Evolutionary conservation across 1,140 invertebrate genomes (phyloP), one percentile per base, ranked within the genome.

Genomic region (Drosophila ogumai): DNA sequence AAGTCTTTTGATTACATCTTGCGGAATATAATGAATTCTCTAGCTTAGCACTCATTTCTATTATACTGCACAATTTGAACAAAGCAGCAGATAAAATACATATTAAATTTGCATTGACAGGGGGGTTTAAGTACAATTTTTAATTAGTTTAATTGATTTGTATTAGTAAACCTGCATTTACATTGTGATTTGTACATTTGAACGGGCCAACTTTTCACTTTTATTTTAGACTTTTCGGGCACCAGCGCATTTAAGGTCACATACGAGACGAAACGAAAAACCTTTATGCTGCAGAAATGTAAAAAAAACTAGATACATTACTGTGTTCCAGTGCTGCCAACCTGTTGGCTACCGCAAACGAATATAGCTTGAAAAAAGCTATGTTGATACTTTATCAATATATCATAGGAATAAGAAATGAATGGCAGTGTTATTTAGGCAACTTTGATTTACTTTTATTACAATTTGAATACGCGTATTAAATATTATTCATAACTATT

Each of bases 251-350:
- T 13, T 50, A 34, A 68, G 61, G 9, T 68, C 46, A 50, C 28
- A 47, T 19, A 34, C 46, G 61, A 68, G 66, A 28, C n/a, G 44
- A 31, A 36, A 34, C 17, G 46, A 66, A 65, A 68, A 68, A 68
- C 66, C 61, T 68, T 68, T 66, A 38, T 68, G 65, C 65, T 64
- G 65, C 65, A 66, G 43, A 36, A 59, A 63, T 47, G 44, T 41
- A 65, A 68, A 68, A 63, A 68, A 68, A 66, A 65, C 65, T 68
- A 64, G 65, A 68, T 68, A 68, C 65, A 68, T 68, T 68, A 68
- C 65, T 68, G 44, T 65, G 59, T 50, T 34, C n/a, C 46, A 68
- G 65, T 68, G 65, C 19, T 68, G 65, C 65, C 60, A 65, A 50
- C 28, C 12, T 40, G 12, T 41, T 34, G 36, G 44, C 46, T 50